Conservation (phyloP, 2,888 invertebrate genomes). For the Cyaniris semiargus region DNA sequence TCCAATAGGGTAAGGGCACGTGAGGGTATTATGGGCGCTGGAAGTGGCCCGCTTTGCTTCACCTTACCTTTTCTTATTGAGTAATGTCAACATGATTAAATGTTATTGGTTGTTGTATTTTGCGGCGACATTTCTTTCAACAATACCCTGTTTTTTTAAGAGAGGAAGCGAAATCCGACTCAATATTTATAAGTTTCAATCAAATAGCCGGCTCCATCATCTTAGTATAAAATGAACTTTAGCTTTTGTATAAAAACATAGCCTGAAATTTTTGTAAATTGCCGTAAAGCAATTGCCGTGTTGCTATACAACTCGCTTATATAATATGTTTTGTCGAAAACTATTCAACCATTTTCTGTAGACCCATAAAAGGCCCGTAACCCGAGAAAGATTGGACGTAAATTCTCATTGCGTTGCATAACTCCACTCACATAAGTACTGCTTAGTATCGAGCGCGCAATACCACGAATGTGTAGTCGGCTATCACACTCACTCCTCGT, state of each 20-base stretch:
- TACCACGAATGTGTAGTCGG: neutral
- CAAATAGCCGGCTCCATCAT: too few relatives aligned
- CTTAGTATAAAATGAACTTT: too few relatives aligned
- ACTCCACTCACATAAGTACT: slow-evolving; percentile 2
- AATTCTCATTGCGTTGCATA: neutral
- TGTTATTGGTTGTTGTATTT: neutral
- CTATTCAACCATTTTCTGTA: neutral
- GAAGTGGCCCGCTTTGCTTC: slow-evolving; percentile 34
- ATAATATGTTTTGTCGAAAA: neutral
- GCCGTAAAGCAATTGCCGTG: neutral
- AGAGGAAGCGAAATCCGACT: too few relatives aligned
- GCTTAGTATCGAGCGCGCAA: slow-evolving; percentile 3
- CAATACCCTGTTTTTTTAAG: neutral
- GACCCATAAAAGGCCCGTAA: neutral
- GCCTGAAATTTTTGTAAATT: neutral
- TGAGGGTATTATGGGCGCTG: slow-evolving; percentile 38
- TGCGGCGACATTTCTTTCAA: neutral
- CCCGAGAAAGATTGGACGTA: neutral
- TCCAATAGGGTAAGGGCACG: slow-evolving; percentile 23
- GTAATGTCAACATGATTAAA: slow-evolving; percentile 7
- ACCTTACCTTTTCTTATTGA: slow-evolving; percentile 20
- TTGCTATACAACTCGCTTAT: neutral
- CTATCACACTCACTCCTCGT: neutral
- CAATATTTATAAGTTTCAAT: too few relatives aligned
- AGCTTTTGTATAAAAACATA: neutral